phyloP scores from a whole-genome alignment of 2,797 vertebrate species.

The Phrynocephalus vlangalii region DNA sequence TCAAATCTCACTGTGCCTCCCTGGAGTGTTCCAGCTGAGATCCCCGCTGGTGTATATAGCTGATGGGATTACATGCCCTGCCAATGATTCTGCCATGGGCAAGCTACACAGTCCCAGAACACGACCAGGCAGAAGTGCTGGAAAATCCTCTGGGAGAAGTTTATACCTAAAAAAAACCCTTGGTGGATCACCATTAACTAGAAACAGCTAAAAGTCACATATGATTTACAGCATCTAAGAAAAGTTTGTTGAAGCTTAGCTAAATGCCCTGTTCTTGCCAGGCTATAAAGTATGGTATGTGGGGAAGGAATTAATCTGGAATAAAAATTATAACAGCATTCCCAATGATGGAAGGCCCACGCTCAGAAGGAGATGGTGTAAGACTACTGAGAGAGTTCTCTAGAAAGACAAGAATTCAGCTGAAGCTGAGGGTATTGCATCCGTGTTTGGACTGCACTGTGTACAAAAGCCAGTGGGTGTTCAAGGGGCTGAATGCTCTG shows the following conservation, averaged over 20 bases:
- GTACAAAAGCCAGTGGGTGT: not conserved
- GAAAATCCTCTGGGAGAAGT: too few species aligned
- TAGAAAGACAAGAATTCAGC: not conserved
- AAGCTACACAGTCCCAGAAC: too few species aligned
- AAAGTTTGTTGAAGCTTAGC: not conserved
- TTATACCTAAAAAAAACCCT: too few species aligned
- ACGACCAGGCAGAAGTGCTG: too few species aligned
- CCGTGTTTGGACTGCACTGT: not conserved
- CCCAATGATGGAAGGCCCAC: not conserved
- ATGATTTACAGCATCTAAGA: too few species aligned
- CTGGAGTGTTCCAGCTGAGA: too few species aligned
- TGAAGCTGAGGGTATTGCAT: not conserved
- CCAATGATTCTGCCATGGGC: too few species aligned
- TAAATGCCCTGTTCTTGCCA: not conserved
- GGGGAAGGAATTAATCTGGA: not conserved
- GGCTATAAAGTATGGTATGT: not conserved
- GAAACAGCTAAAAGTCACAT: too few species aligned
- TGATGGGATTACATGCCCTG: too few species aligned
- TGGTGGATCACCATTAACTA: too few species aligned
- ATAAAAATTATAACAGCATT: not conserved
- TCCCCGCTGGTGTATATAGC: too few species aligned
- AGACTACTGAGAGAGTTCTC: not conserved
- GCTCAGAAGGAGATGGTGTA: not conserved
- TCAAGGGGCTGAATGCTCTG: not conserved
- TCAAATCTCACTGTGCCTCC: too few species aligned